Base-by-base conservation (phyloP, 2,888 invertebrate genomes). In the Ophion obscuratus region DNA sequence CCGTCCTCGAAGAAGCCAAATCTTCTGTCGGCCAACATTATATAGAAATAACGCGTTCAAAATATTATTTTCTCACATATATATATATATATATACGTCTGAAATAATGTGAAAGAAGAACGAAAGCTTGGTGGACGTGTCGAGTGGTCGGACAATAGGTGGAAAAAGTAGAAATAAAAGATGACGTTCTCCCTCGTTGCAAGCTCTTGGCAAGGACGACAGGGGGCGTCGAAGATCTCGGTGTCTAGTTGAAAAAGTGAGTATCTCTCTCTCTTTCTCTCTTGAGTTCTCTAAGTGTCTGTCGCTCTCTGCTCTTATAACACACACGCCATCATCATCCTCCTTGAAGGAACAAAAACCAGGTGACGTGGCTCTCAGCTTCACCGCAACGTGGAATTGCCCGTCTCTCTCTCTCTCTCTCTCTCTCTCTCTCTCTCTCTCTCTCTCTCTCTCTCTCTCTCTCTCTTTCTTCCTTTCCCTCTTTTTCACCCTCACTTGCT, bases 361-460 rank as follows among this genome's bases (percentile, higher is more conserved):
- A 86, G 84, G 86, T 87, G 86, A 87, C 83, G 84, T 59, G 59
- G 78, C 80, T 84, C 86, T 85, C 87, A 87, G 86, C 75, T 83
- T 80, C 68, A 66, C 44, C 61, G n/a, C 53, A 70, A 70, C 77
- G 77, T 73, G 78, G 75, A 79, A 86, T 87, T 78, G 73, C 59
- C 57, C 73, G 36, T 76, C 36, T 6, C 44, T 44, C 73, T 64
- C 64, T 62, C 47, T 74, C 24, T 64, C 27, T 78, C 71, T 62
- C 66, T 68, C 61, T 62, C 53, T 59, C n/a, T 67, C 73, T 31
- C 47, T 40, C 75, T 79, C 64, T 74, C 82, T 82, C 47, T 44
- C 27, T 68, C 79, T 61, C 67, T 31, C 27, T 74, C 36, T 59
- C 59, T 79, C 61, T 53, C 73, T 75, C 70, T 10, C 75, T 20